Conservation (phyloP, 2,113 vertebrate species). For the Myiozetetes cayanensis region DNA sequence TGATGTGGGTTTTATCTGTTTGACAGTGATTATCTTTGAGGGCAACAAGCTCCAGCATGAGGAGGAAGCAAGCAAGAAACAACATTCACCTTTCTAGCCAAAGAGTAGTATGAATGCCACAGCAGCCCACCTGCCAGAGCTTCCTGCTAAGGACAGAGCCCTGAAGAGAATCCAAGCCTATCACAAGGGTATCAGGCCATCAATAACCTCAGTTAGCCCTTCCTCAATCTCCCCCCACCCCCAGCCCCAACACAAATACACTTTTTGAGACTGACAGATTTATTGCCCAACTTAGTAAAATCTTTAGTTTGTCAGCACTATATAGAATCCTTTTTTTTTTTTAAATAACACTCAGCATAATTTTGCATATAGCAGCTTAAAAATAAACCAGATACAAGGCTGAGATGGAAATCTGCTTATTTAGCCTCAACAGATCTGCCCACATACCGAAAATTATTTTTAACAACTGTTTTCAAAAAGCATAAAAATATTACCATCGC, state of each 20-base stretch:
- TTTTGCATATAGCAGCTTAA: neutral
- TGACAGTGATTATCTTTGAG: neutral
- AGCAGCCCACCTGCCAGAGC: neutral
- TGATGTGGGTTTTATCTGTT: neutral
- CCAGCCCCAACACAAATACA: neutral
- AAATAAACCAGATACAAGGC: neutral
- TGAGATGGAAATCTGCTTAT: neutral
- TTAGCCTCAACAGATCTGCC: neutral
- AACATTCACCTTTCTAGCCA: neutral
- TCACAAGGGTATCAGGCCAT: neutral
- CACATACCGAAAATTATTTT: neutral
- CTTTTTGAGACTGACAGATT: neutral
- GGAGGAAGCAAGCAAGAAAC: neutral
- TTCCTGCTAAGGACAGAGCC: neutral
- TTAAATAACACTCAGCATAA: neutral
- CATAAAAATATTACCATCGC: neutral
- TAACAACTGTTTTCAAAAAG: neutral
- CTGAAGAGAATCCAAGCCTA: neutral
- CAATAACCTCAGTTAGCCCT: neutral
- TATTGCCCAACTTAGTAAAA: neutral
- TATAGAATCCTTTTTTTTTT: neutral
- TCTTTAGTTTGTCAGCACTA: neutral
- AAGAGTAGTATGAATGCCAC: neutral
- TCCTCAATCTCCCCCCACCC: neutral
- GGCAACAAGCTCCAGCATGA: neutral